Conservation (phyloP, 2,113 vertebrate species). For the Callipepla californica region DNA sequence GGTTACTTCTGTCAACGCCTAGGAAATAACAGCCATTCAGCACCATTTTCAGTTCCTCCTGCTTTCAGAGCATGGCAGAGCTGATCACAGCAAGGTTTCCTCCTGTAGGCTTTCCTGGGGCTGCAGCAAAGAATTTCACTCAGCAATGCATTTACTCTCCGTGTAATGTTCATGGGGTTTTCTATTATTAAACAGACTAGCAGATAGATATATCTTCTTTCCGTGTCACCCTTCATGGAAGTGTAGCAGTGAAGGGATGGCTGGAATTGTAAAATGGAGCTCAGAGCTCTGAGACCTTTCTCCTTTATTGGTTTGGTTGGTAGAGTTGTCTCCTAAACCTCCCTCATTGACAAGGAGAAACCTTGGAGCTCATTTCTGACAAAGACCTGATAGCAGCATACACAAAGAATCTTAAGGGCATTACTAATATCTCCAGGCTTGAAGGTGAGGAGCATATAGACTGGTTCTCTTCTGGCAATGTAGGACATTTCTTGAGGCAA, state of each 20-base stretch:
- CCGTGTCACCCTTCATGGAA: neutral
- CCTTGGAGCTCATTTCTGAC: neutral
- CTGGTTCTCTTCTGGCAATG: neutral
- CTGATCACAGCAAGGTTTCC: neutral
- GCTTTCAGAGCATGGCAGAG: neutral
- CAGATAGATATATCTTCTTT: accelerated
- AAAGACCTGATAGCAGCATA: conserved; percentile 60
- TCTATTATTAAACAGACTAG: neutral
- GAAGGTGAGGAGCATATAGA: accelerated
- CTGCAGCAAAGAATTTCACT: neutral
- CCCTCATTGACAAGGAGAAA: neutral
- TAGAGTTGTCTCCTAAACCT: neutral
- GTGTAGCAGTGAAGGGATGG: neutral
- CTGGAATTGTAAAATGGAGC: neutral
- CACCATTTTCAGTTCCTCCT: neutral
- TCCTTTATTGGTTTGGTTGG: neutral
- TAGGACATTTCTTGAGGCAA: neutral
- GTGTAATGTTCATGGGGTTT: neutral
- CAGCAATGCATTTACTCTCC: neutral
- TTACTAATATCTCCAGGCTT: neutral
- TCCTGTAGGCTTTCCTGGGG: neutral
- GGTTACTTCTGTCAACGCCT: neutral
- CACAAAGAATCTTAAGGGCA: neutral
- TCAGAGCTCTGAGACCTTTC: neutral
- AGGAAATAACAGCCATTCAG: neutral